A percentile compares a stretch with the other conserved stretches of the same genome.
Evolutionary conservation across 2,797 vertebrate species (phyloP).

Genomic region (Tokudaia tokunoshimensis): DNA sequence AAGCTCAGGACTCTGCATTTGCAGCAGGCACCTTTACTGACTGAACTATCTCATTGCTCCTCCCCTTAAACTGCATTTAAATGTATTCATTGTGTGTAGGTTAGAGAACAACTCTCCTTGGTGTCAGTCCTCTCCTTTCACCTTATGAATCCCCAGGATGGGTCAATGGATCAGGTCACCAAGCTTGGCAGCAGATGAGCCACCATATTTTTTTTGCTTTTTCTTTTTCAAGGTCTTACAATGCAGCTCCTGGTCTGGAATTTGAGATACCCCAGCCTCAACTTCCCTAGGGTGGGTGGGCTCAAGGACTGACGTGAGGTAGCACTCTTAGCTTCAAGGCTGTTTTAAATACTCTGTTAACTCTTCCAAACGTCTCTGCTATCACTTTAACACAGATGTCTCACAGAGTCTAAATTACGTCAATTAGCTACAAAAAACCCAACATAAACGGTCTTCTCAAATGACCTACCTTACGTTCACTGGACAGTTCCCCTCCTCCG

Average conservation of each 20-base stretch:
- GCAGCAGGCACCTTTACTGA: neutral
- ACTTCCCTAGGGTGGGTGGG: neutral
- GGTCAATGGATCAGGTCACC: neutral
- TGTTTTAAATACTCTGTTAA: conserved; percentile 51
- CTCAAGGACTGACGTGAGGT: neutral
- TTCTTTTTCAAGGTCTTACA: neutral
- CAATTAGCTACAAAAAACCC: neutral
- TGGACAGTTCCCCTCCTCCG: neutral
- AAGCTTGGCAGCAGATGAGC: neutral
- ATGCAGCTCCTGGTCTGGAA: neutral
- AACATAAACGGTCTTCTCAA: neutral
- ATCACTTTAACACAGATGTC: neutral
- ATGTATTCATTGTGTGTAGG: neutral
- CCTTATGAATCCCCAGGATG: neutral
- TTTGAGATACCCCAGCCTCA: neutral
- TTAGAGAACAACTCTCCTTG: neutral
- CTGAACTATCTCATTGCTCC: neutral
- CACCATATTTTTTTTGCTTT: neutral
- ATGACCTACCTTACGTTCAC: neutral
- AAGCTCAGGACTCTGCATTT: neutral
- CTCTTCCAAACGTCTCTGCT: neutral
- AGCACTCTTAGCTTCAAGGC: neutral
- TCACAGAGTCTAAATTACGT: conserved; percentile 5
- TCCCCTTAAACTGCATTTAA: neutral
- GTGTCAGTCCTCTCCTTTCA: too few relatives aligned